Conservation (phyloP, 2,797 vertebrate genomes). For the Yasuhikotakia modesta region DNA sequence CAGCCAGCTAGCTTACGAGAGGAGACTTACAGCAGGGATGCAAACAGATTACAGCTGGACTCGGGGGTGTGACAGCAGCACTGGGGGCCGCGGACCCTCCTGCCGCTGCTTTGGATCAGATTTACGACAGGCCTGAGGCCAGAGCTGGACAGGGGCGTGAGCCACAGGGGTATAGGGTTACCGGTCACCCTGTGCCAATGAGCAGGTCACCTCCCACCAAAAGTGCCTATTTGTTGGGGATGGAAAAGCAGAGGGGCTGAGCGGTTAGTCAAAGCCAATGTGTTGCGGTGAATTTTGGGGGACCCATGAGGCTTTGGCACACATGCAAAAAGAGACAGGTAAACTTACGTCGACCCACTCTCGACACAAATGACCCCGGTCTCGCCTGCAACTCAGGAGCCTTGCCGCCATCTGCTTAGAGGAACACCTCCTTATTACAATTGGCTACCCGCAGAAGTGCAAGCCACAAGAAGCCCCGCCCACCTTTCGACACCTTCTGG, state of each 20-base stretch:
- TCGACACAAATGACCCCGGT: slow-evolving; percentile 5
- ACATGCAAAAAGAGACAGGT: background rate
- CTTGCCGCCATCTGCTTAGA: slow-evolving; percentile 37
- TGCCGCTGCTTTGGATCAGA: slow-evolving; percentile 36
- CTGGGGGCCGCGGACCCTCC: slow-evolving; percentile 26
- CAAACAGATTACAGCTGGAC: slow-evolving; percentile 45
- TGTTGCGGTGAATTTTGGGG: background rate
- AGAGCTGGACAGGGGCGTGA: slow-evolving; percentile 25
- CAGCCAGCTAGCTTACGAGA: slow-evolving; percentile 44
- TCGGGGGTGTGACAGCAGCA: slow-evolving; percentile 36
- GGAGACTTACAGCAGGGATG: slow-evolving; percentile 40
- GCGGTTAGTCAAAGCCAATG: background rate
- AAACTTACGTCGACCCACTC: slow-evolving; percentile 1
- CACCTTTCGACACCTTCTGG: slow-evolving; percentile 49
- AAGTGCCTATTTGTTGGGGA: slow-evolving; percentile 3
- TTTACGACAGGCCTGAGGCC: slow-evolving; percentile 47
- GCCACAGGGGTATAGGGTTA: slow-evolving; percentile 41
- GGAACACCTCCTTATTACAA: slow-evolving; percentile 18
- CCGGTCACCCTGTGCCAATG: slow-evolving; percentile 35
- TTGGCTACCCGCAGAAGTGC: slow-evolving; percentile 23
- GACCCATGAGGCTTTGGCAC: background rate
- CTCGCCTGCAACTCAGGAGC: background rate
- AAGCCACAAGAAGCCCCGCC: slow-evolving; percentile 47
- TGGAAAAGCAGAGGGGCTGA: background rate
- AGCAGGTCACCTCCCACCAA: slow-evolving; percentile 18